Conservation (phyloP, 2,113 vertebrate species). For the Cheirogaleus medius region DNA sequence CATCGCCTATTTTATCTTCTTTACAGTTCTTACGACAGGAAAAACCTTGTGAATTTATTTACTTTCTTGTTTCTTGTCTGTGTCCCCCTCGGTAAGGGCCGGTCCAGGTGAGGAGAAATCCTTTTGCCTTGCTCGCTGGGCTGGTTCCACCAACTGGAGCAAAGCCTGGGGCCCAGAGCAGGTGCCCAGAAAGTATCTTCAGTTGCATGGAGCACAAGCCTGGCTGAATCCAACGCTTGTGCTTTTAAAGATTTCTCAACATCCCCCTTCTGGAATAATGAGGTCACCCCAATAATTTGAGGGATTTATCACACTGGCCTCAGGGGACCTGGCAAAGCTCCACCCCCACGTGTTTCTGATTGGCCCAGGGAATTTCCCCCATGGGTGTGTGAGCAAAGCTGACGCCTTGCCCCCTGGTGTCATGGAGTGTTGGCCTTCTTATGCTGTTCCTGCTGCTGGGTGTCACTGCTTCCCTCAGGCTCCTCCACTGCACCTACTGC, state of each 20-base stretch:
- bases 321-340: not conserved
- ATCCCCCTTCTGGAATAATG: not conserved
- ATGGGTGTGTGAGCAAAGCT: not conserved
- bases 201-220: not conserved
- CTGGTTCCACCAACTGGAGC: not conserved
- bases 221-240: not conserved
- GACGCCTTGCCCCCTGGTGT: not conserved
- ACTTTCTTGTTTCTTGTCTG: not conserved
- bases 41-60: not conserved
- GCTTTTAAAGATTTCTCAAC: not conserved
- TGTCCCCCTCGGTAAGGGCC: not conserved
- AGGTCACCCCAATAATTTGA: not conserved
- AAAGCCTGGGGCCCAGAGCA: not conserved
- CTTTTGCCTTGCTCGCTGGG: not conserved
- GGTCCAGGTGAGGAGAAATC: not conserved
- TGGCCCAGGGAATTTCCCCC: not conserved
- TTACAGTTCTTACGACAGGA: not conserved
- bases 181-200: not conserved
- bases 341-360: fast-evolving
- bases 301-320: not conserved
- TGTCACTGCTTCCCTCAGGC: not conserved
- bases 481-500: not conserved
- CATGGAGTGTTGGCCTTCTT: not conserved
- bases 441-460: not conserved
- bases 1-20: not conserved